Conservation (phyloP, 2,888 invertebrate species). For the Aleiodes testaceus region DNA sequence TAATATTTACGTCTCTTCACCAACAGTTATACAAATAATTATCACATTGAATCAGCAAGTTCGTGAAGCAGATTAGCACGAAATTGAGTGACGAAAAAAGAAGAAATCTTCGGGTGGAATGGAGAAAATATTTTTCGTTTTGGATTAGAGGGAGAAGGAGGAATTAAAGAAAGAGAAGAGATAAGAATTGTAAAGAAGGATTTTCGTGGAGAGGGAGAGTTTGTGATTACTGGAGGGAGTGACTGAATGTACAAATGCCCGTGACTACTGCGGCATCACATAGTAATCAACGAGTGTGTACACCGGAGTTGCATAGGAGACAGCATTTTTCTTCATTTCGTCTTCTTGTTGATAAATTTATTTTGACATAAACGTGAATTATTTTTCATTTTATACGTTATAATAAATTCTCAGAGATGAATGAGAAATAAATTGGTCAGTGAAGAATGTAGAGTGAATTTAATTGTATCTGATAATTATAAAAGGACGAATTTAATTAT, state of each 20-base stretch:
- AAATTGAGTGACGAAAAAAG: too few species aligned
- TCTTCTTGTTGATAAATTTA: neutral
- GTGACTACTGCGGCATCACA: slow-evolving; percentile 49
- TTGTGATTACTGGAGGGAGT: slow-evolving; percentile 52
- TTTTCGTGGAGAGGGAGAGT: slow-evolving; percentile 37
- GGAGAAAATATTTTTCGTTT: too few species aligned
- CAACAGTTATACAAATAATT: too few species aligned
- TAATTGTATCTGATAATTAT: neutral
- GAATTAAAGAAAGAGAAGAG: neutral
- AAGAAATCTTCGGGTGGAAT: too few species aligned
- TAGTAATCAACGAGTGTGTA: slow-evolving; percentile 44
- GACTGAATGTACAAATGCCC: slow-evolving; percentile 58
- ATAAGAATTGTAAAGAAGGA: slow-evolving; percentile 14
- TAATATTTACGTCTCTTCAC: too few species aligned
- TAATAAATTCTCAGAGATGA: neutral
- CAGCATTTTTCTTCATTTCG: neutral
- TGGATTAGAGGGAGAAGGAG: too few species aligned
- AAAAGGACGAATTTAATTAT: neutral
- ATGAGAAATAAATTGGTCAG: neutral
- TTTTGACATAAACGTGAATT: slow-evolving; percentile 1
- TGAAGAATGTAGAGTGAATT: slow-evolving; percentile 29
- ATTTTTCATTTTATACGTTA: neutral
- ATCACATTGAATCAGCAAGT: too few species aligned
- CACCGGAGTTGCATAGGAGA: neutral
- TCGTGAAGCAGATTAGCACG: too few species aligned